Percentiles rank a stretch among this genome's conserved stretches.
Conservation (phyloP, 1,140 invertebrate species). For the Phymorhynchus buccinoides region DNA sequence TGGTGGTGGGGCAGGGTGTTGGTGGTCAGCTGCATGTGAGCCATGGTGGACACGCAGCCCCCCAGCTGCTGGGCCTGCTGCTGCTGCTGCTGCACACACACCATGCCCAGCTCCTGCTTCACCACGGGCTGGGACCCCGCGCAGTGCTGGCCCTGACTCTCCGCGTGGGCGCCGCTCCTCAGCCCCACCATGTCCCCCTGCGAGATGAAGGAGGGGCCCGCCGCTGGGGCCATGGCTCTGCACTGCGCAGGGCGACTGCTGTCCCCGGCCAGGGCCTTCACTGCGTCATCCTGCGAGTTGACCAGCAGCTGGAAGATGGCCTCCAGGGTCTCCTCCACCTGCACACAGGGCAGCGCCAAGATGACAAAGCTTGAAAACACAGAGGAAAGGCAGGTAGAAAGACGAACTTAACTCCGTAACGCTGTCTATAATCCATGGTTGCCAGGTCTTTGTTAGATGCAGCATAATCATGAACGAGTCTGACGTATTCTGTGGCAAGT, state of each 20-base stretch:
- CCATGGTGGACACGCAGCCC: conserved; percentile 25
- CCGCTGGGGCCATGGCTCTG: not conserved
- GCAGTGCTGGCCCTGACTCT: not conserved
- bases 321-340: conserved; percentile 47
- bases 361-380: too few species aligned
- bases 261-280: conserved; percentile 69
- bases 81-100: conserved; percentile 25
- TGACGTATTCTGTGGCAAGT: too few species aligned
- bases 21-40: conserved; percentile 27
- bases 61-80: not conserved
- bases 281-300: conserved; percentile 25
- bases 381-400: too few species aligned
- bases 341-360: not conserved
- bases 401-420: too few species aligned
- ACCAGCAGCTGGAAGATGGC: conserved; percentile 42
- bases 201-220: conserved; percentile 19
- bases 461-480: too few species aligned
- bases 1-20: conserved; percentile 11
- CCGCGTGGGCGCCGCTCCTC: conserved; percentile 15
- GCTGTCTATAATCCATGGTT: too few species aligned
- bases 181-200: not conserved
- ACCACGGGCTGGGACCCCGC: not conserved
- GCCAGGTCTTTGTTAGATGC: too few species aligned
- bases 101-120: conserved; percentile 19
- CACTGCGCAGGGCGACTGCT: conserved; percentile 43